These are phyloP conservation scores for Hemicordylus capensis DNA, from an alignment of 2,113 vertebrate genomes.

Conservation along the genomic window DNA sequence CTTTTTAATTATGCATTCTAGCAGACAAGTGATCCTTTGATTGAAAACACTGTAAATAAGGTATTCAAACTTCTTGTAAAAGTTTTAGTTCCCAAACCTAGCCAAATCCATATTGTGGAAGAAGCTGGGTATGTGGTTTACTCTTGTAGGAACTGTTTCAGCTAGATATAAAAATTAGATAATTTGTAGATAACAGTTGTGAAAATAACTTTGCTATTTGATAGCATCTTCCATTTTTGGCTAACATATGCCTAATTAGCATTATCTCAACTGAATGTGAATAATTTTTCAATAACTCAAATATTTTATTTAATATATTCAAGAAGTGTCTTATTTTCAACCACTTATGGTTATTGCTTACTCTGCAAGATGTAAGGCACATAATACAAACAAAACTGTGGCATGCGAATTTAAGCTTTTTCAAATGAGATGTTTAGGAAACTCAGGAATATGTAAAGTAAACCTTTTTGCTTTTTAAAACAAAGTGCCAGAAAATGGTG, in stretches of 20 bases:
- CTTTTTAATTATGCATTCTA: neutral
- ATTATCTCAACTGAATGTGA: neutral
- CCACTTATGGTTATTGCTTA: neutral
- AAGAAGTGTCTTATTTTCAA: neutral
- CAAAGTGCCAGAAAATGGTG: conserved; percentile 26
- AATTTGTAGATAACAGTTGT: neutral
- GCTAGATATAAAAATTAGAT: neutral
- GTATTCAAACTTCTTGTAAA: conserved; percentile 47
- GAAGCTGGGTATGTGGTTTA: neutral
- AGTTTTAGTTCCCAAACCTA: conserved; percentile 20
- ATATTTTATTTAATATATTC: neutral
- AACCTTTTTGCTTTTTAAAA: neutral
- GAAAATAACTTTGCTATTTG: neutral
- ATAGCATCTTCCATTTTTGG: neutral
- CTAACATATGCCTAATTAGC: neutral
- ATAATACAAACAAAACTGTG: neutral
- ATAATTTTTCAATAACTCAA: neutral
- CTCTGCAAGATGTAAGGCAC: neutral
- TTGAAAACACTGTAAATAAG: conserved; percentile 46
- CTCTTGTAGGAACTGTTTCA: neutral
- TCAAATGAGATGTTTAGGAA: rapidly evolving
- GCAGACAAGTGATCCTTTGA: neutral
- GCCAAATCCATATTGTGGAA: neutral
- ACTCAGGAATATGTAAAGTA: neutral
- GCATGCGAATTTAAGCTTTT: neutral